Evolutionary conservation across 2,888 invertebrate species (phyloP), one percentile per base, ranked within the genome.

Genomic region (Camponotus fellah): DNA sequence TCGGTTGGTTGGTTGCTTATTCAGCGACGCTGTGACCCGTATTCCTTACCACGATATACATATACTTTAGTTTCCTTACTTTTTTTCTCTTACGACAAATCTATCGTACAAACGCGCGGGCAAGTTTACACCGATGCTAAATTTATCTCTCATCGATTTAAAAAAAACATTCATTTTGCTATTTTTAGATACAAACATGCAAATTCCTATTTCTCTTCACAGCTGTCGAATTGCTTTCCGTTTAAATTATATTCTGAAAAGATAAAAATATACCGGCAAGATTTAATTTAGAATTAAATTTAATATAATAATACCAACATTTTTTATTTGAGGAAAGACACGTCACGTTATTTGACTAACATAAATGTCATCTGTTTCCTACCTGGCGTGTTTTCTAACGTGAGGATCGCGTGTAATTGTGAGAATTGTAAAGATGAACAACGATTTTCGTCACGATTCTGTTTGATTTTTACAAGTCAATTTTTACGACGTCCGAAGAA

Each of bases 21-120:
- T 94, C 94, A 93, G 93, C 93, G 88, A 92, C 91, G 92, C 90
- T 91, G 92, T 94, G 94, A 94, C 94, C 94, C 89, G 92, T 93
- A 94, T 94, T 92, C 91, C 84, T 87, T 83, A 85, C 56, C 87
- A 86, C 90, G 90, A 90, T 53, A 53, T n/a, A n/a, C 17, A n/a
- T 91, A 92, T 87, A 37, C 85, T 87, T 91, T 72, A 76, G 65
- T 79, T 85, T 72, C 58, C 65, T 76, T 71, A 68, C 17, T 34
- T 58, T 17, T 4, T 34, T 46, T 32, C 14, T 32, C 32, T 66
- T 62, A 46, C 21, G 14, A 64, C 6, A 17, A 46, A 37, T 56
- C 34, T 46, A 34, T 5, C 43, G 32, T 53, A 14, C 37, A 17
- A 65, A 43, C 49, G 17, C 21, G 56, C n/a, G 21, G 10, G 56